Base-by-base conservation (phyloP, 2,888 invertebrate genomes). In the Achlya flavicornis region DNA sequence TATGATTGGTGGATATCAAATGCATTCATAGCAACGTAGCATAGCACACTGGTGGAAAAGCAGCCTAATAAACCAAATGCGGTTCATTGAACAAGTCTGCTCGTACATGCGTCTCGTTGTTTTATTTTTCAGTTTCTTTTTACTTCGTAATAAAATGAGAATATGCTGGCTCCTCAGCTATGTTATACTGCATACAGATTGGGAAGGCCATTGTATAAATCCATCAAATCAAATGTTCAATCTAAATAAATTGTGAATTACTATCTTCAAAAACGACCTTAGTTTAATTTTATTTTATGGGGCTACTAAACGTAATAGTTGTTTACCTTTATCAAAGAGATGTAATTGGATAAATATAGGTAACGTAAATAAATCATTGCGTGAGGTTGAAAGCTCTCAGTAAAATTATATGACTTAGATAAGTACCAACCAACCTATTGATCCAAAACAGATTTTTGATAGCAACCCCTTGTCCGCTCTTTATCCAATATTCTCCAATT, bases 51-150 rank as follows among this genome's bases (percentile, higher is more conserved):
- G n/a, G n/a, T n/a, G n/a, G n/a, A n/a, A n/a, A n/a, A n/a, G n/a
- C n/a, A n/a, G n/a, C n/a, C n/a, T 7, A 26, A 35, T 63, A 62
- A 57, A 43, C 62, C 3, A 19, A 53, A 53, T 19, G 53, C 53
- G 53, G 19, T 53, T 53, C 10, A 53, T 53, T 19, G 53, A 19
- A 19, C 10, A 53, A 16, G 10, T 53, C 53, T 53, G 53, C 53
- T 48, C 48, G 19, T 53, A 53, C n/a, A 53, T 19, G 10, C 16
- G 10, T 3, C 8, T 53, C 48, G 48, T 48, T 48, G 4, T 7
- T 7, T 53, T n/a, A 14, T 19, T 53, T 53, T 48, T 48, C 48
- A 53, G 53, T 10, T 19, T 19, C 19, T 1, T 8, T 19, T 53
- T 7, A 53, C 19, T 53, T 4, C 19, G 19, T 53, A 53, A 53